A percentile compares a stretch with the other conserved stretches of the same genome.
These are phyloP conservation scores for Siniperca scherzeri DNA, from an alignment of 2,797 vertebrate species.

Conservation along the genomic window DNA sequence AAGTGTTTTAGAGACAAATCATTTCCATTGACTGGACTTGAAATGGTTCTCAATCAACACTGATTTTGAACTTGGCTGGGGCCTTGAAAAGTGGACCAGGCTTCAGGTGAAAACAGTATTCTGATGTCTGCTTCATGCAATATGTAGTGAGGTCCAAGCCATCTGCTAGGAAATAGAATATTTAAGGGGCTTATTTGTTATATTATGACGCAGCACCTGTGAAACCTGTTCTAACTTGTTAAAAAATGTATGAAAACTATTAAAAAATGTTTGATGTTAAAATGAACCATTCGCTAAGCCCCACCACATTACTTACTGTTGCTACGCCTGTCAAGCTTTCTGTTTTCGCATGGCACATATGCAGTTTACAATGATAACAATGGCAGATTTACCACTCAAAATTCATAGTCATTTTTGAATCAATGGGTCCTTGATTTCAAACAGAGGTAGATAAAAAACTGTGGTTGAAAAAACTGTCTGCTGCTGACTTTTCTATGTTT, in stretches of 20 bases:
- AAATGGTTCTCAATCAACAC: slow-evolving; percentile 22
- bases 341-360: background rate
- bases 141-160: background rate
- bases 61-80: slow-evolving; percentile 10
- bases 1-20: slow-evolving; percentile 26
- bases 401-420: background rate
- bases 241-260: background rate
- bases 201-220: background rate
- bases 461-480: no score
- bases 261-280: background rate
- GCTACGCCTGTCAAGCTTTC: background rate
- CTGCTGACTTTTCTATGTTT: no score
- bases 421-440: background rate
- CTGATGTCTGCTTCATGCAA: slow-evolving; percentile 31
- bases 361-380: background rate
- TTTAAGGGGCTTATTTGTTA: slow-evolving; percentile 4
- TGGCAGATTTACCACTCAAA: background rate
- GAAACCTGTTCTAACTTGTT: background rate
- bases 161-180: background rate
- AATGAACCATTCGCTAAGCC: background rate
- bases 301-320: background rate
- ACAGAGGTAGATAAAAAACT: background rate
- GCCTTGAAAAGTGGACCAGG: background rate
- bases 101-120: slow-evolving; percentile 18
- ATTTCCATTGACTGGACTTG: background rate